Base-by-base conservation (phyloP, 2,113 vertebrate species). In the Etia nguti region DNA sequence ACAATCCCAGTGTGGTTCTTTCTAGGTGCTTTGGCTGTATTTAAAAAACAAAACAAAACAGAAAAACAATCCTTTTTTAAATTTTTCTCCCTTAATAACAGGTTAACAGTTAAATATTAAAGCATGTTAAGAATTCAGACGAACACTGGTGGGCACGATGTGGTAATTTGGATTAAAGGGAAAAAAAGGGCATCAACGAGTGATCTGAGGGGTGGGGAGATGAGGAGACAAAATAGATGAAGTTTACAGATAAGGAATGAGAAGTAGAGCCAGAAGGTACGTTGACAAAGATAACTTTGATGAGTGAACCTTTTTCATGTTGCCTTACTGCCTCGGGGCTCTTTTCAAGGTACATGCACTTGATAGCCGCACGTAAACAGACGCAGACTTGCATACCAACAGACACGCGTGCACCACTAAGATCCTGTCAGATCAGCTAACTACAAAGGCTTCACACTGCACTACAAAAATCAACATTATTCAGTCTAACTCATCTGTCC, bases 271-370 rank as follows among this genome's bases (percentile, higher is more conserved):
- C 77, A 50, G 88, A 24, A 88, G 52, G 89, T 88, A 54, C 80
- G 55, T 80, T 87, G 85, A 88, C 60, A n/a, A 89, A 86, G 81
- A 86, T 89, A 89, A 77, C 87, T 90, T 91, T 90, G 90, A 94
- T 88, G 75, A 90, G 70, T 57, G 20, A 79, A 90, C 91, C 82
- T 84, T 91, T 84, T 85, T 70, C 77, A 86, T 79, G 60, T 86
- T 86, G 68, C 36, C 54, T 86, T 26, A 8, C 77, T 3, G 77
- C 93, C 90, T 90, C 16, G 1, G 68, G 81, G 88, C 31, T 86
- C n/a, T 86, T 89, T 50, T 81, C 65, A 57, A 86, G 77, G 60
- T 86, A 81, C 84, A 84, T 55, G 56, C 52, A 18, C 73, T 77
- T 75, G 81, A 80, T 85, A 86, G 60, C 31, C 36, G 48, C 52